Evolutionary conservation across 1,140 invertebrate species (phyloP).

Genomic region (Phenacoccus solenopsis): DNA sequence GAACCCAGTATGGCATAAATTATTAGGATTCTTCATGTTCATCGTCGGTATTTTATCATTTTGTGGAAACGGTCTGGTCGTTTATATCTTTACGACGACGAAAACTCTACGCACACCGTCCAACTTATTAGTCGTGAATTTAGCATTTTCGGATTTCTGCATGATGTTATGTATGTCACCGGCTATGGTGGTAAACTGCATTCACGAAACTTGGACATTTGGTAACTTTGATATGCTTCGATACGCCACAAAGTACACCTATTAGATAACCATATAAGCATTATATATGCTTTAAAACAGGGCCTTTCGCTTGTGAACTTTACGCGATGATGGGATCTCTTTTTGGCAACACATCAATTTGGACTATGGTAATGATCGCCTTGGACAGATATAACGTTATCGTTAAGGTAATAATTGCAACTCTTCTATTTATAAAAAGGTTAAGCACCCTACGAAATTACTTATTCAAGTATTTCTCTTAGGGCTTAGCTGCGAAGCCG

Average conservation of each 20-base stretch:
- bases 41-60: conserved; percentile 54
- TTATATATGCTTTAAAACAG: no score
- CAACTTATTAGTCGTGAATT: conserved; percentile 70
- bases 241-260: no score
- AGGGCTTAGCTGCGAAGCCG: conserved; percentile 54
- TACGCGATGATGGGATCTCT: conserved; percentile 66
- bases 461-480: not conserved
- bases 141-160: conserved; percentile 74
- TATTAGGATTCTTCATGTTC: conserved; percentile 61
- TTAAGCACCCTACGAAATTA: not conserved
- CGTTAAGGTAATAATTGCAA: conserved; percentile 42
- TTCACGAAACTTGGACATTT: conserved; percentile 72
- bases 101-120: conserved; percentile 66
- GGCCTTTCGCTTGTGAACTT: conserved; percentile 65
- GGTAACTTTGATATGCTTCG: conserved; percentile 38
- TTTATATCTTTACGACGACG: conserved; percentile 69
- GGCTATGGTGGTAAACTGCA: conserved; percentile 74
- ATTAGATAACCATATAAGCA: no score
- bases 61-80: conserved; percentile 70
- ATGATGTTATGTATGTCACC: conserved; percentile 78
- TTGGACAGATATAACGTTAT: conserved; percentile 76
- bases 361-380: conserved; percentile 69
- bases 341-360: conserved; percentile 67
- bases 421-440: no score
- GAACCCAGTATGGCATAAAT: conserved; percentile 63